Base-by-base conservation (phyloP, 2,113 vertebrate species). In the Piprites chloris region DNA sequence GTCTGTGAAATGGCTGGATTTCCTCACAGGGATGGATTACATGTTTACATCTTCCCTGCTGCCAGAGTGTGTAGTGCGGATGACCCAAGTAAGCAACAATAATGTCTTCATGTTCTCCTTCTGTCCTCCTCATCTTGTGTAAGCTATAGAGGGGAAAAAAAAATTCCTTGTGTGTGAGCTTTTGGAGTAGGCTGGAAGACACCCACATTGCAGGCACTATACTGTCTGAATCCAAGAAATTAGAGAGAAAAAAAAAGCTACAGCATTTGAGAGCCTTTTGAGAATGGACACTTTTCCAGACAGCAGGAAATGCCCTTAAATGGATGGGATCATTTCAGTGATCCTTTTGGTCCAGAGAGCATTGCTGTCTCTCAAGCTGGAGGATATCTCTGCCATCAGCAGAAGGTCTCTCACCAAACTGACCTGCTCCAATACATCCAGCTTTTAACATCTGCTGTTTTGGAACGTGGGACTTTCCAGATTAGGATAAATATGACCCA, bases 1-100 rank as follows among this genome's bases (percentile, higher is more conserved):
- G 71, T 80, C 55, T 90, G 83, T 77, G 94, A 96, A 96, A 90
- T 80, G 75, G 65, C 94, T 96, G 65, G 75, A 93, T 96, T 97
- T 97, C 94, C 95, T 94, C 66, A 46, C 71, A 68, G 76, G 90
- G 90, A 85, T 95, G 82, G 53, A 88, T 97, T 96, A 95, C 93
- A 88, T 90, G 93, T 97, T 96, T 97, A 90, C 74, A 73, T 90
- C 78, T 94, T 42, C 41, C 18, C 61, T 96, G 75, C 79, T 94
- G 90, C 58, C 0, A 0, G 47, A 47, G 61, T 50, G 81, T 46
- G 44, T 62, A 47, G 94, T 52, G 50, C 49, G 35, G 53, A 83
- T 88, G 85, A 90, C 35, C 85, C 61, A 56, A 93, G 74, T 69
- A 87, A 90, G 52, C 74, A 61, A 81, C 72, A 91, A 30, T 42